A percentile compares a stretch with the other conserved stretches of the same genome.
Conservation (phyloP, 2,888 invertebrate genomes). For the Cheilosia pagana region DNA sequence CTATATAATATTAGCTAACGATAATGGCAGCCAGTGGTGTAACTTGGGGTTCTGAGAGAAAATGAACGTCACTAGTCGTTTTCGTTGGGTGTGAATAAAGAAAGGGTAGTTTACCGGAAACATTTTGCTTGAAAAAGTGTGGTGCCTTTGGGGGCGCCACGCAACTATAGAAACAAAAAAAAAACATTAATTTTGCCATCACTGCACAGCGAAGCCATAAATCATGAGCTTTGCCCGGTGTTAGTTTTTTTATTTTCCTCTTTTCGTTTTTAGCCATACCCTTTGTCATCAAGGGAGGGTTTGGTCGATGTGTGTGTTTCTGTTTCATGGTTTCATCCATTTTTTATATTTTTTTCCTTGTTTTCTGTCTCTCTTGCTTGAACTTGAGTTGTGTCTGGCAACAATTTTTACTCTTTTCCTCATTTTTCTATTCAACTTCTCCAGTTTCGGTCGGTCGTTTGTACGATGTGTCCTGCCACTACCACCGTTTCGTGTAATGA, state of each 20-base stretch:
- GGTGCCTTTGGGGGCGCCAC: constrained; percentile 19
- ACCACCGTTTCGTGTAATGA: constrained; percentile 40
- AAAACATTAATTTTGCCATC: constrained; percentile 19
- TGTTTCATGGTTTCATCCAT: background rate
- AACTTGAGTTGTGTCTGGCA: constrained; percentile 14
- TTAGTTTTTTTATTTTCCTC: constrained; percentile 31
- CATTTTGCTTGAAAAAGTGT: constrained; percentile 20
- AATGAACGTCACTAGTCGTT: constrained; percentile 30
- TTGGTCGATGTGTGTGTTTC: constrained; percentile 22
- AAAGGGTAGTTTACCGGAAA: constrained; percentile 21
- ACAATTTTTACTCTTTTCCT: constrained; percentile 31
- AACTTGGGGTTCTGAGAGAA: constrained; percentile 18
- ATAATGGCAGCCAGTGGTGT: constrained; percentile 11
- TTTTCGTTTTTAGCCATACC: constrained; percentile 23
- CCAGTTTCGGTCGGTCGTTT: background rate
- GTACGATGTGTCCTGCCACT: constrained; percentile 22
- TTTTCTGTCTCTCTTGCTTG: constrained; percentile 33
- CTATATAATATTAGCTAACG: constrained; percentile 3
- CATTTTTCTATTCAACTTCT: constrained; percentile 45
- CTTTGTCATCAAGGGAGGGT: constrained; percentile 27
- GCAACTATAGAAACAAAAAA: constrained; percentile 30
- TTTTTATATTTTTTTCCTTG: background rate
- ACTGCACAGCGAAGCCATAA: constrained; percentile 36
- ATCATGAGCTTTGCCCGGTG: constrained; percentile 27
- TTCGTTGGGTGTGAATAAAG: constrained; percentile 23